Base-by-base conservation (phyloP, 1,140 invertebrate genomes). In the Magallana ariakensis region DNA sequence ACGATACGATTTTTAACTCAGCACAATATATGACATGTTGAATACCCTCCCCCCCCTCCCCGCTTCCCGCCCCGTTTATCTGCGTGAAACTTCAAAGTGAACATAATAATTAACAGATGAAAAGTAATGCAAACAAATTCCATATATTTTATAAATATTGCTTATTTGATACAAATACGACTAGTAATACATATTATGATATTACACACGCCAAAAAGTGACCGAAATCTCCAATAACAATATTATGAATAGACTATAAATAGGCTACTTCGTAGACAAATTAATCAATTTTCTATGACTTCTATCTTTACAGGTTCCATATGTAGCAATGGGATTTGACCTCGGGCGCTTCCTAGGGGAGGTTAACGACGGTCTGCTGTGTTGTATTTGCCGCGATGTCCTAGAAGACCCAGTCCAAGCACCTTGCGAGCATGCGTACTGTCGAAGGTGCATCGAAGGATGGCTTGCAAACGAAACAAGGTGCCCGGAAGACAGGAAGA, bases 341-440 rank as follows among this genome's bases (percentile, higher is more conserved):
- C 86, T 92, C 6, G 92, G 93, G 15, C 88, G 93, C 33, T 94
- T 94, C 84, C 46, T 90, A 6, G 85, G 85, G 11, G 19, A 58
- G 6, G 89, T 94, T 8, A 94, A 94, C 83, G 93, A 94, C 22
- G 92, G 91, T 13, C 86, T 94, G 15, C 91, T 93, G 9, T 94
- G 93, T 87, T 92, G 90, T 83, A 92, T 94, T 46, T 94, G 93
- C 83, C 88, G 90, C 11, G 93, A 93, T 84, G 93, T 94, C 11
- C 70, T 94, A n/a, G 91, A 94, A 80, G 92, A 93, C 46, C 91
- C 93, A 0, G 86, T 93, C 22, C 93, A 94, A 83, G 91, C 91
- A 22, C 93, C 92, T 56, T 93, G 93, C 86, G 93, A 93, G 83
- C 93, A 93, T 84, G 92, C 92, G 16, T 93, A 88, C 85, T 93